These are phyloP conservation scores for Zaprionus tsacasi DNA, from an alignment of 1,140 invertebrate genomes.

Conservation along the genomic window DNA sequence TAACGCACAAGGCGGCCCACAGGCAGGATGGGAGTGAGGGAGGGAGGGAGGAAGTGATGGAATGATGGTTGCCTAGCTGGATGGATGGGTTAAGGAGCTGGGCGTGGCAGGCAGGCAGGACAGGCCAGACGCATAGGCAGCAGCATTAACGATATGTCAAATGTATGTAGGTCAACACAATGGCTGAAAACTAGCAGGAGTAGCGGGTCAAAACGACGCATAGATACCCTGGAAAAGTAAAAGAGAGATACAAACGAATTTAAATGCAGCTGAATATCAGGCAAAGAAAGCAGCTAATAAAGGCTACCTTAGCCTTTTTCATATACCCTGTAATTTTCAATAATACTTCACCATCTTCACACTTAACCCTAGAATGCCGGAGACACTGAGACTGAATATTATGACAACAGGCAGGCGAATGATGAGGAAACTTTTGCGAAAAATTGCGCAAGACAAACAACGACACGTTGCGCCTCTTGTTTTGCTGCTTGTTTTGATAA, in stretches of 20 bases:
- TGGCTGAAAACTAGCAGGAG: neutral
- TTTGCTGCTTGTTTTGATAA: constrained; percentile 44
- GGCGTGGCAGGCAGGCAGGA: constrained; percentile 39
- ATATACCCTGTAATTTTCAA: constrained; percentile 1
- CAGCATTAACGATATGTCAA: constrained; percentile 44
- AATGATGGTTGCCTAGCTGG: constrained; percentile 1
- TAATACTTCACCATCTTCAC: neutral
- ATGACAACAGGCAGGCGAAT: constrained; percentile 16
- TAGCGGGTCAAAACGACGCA: neutral
- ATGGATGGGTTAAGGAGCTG: constrained; percentile 30
- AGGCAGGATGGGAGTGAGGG: neutral
- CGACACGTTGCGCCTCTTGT: constrained; percentile 15
- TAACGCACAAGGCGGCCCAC: constrained; percentile 18
- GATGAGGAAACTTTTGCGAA: constrained; percentile 11
- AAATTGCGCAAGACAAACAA: constrained; percentile 36
- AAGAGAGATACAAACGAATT: neutral
- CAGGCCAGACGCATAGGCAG: constrained; percentile 30
- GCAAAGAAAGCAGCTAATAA: neutral
- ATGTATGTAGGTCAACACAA: constrained; percentile 44
- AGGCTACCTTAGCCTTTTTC: neutral
- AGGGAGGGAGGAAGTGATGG: constrained; percentile 2
- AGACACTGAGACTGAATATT: neutral
- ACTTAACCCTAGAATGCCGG: neutral
- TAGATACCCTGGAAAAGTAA: neutral
- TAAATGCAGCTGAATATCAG: neutral